Conservation (phyloP, 2,113 vertebrate genomes). For the Cairina moschata region DNA sequence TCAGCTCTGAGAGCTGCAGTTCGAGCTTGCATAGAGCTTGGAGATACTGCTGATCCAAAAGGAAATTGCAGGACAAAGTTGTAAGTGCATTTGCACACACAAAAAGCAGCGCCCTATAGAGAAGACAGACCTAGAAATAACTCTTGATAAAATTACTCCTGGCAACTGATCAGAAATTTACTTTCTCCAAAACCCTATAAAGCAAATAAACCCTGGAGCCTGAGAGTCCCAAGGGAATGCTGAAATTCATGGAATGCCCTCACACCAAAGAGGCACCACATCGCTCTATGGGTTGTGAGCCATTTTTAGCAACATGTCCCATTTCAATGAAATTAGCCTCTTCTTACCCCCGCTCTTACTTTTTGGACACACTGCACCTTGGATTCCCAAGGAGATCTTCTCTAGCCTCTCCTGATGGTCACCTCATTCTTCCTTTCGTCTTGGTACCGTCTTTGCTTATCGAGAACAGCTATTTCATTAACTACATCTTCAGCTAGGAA, state of each 20-base stretch:
- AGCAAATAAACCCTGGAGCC: conserved; percentile 49
- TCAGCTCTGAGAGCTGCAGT: background rate
- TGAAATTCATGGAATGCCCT: conserved; percentile 34
- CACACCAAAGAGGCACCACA: background rate
- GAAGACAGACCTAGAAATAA: background rate
- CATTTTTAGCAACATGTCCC: background rate
- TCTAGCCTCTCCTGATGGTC: background rate
- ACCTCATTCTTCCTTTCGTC: background rate
- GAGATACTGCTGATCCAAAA: background rate
- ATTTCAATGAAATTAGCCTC: background rate
- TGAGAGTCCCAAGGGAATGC: conserved; percentile 20
- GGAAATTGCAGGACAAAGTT: background rate
- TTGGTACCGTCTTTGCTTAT: background rate
- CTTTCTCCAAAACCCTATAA: conserved; percentile 20
- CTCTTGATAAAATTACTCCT: conserved; percentile 18
- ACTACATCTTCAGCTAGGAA: conserved; percentile 22
- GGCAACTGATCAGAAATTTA: conserved; percentile 20
- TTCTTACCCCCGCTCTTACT: background rate
- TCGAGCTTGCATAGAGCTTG: background rate
- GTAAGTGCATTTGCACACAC: background rate
- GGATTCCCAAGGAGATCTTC: background rate
- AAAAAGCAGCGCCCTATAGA: background rate
- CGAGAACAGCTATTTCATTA: background rate
- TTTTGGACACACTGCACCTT: background rate
- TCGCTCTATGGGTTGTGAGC: background rate